Evolutionary conservation across 2,888 invertebrate genomes (phyloP).

Genomic region (Machimus rusticus): DNA sequence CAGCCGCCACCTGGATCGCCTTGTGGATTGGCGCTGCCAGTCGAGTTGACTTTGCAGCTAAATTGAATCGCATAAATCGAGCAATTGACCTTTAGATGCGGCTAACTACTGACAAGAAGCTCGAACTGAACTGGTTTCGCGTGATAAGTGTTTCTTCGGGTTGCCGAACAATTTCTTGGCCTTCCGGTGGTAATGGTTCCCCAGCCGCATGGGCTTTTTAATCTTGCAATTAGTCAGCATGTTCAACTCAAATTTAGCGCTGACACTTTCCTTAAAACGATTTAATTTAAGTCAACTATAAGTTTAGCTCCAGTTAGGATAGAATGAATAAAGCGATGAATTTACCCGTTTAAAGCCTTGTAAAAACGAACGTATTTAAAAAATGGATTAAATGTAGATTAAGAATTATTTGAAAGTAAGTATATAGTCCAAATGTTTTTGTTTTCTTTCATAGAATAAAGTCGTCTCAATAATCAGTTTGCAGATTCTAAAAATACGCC

Average conservation of each 20-base stretch:
- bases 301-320: not conserved
- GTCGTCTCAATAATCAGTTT: too few relatives aligned
- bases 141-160: not conserved
- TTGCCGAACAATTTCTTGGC: not conserved
- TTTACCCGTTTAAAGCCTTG: too few relatives aligned
- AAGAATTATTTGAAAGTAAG: too few relatives aligned
- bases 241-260: not conserved
- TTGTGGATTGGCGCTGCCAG: not conserved
- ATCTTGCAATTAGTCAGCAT: not conserved
- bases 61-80: slow-evolving; percentile 10
- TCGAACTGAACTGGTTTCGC: not conserved
- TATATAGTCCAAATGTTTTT: too few relatives aligned
- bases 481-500: too few relatives aligned
- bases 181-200: not conserved
- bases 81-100: slow-evolving; percentile 10
- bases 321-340: not conserved
- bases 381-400: too few relatives aligned
- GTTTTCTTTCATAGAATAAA: too few relatives aligned
- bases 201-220: not conserved
- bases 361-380: too few relatives aligned
- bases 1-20: not conserved
- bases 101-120: not conserved
- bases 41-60: not conserved
- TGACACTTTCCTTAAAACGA: not conserved
- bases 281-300: not conserved